Conservation (phyloP, 2,113 vertebrate genomes). For the Myotis lucifugus region DNA sequence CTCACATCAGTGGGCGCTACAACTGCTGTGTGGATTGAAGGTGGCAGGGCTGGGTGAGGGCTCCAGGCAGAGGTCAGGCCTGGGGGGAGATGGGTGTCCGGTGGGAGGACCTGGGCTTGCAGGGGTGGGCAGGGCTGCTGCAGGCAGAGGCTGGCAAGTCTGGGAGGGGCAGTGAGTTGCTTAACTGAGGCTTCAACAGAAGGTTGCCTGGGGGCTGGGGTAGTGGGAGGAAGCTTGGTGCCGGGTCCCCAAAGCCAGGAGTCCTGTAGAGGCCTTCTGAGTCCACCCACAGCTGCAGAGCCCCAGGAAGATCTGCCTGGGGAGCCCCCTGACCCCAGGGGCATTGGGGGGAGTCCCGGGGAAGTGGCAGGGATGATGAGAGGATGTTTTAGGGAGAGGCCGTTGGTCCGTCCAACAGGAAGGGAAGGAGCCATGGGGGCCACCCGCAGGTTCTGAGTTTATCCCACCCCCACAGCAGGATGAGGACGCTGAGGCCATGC, state of each 20-base stretch:
- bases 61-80: neutral
- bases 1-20: fast-evolving
- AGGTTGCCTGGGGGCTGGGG: neutral
- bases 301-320: neutral
- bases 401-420: neutral
- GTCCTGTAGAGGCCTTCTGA: neutral
- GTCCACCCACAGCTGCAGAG: neutral
- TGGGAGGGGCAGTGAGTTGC: neutral
- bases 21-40: neutral
- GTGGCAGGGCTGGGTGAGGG: neutral
- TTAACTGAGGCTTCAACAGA: neutral
- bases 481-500: fast-evolving
- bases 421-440: neutral
- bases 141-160: neutral
- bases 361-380: neutral
- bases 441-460: neutral
- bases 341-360: neutral
- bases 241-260: neutral
- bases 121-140: neutral
- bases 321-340: neutral
- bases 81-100: neutral
- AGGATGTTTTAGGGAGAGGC: neutral
- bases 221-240: neutral
- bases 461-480: neutral
- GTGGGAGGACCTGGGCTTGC: neutral